phyloP scores from a whole-genome alignment of 1,140 invertebrate genomes.

The Chironomus striatipennis region DNA sequence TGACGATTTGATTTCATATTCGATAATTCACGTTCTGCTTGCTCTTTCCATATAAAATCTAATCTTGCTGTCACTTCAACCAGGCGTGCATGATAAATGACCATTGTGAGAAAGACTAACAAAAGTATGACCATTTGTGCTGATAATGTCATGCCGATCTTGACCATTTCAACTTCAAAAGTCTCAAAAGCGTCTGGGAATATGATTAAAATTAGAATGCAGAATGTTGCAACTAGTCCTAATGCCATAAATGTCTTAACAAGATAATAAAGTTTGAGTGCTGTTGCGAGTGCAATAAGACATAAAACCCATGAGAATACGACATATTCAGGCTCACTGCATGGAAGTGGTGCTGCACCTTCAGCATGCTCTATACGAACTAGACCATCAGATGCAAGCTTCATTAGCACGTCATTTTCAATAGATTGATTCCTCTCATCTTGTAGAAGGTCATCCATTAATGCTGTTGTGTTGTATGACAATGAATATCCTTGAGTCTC shows the following conservation, averaged over 20 bases:
- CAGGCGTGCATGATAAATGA: constrained; percentile 82
- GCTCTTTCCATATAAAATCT: constrained; percentile 93
- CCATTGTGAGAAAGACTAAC: constrained; percentile 73
- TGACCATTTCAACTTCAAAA: constrained; percentile 29
- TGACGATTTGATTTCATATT: constrained; percentile 62
- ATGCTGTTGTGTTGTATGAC: too few relatives aligned
- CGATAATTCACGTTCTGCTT: constrained; percentile 79
- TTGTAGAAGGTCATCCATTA: too few relatives aligned
- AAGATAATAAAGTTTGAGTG: constrained; percentile 85
- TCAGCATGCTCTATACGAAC: background rate
- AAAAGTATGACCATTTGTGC: constrained; percentile 73
- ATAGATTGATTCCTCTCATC: too few relatives aligned
- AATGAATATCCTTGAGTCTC: too few relatives aligned
- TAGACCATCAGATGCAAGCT: background rate
- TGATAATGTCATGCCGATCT: constrained; percentile 52
- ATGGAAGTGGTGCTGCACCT: constrained; percentile 32
- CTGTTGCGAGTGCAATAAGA: constrained; percentile 79
- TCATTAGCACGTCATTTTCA: too few relatives aligned
- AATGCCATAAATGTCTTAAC: constrained; percentile 77
- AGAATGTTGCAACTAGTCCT: constrained; percentile 63
- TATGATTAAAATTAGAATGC: constrained; percentile 55
- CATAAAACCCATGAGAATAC: constrained; percentile 92
- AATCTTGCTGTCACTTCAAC: constrained; percentile 83
- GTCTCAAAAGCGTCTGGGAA: constrained; percentile 41
- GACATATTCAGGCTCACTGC: constrained; percentile 73